phyloP scores from a whole-genome alignment of 2,797 vertebrate species.

The Lithobates sylvaticus region DNA sequence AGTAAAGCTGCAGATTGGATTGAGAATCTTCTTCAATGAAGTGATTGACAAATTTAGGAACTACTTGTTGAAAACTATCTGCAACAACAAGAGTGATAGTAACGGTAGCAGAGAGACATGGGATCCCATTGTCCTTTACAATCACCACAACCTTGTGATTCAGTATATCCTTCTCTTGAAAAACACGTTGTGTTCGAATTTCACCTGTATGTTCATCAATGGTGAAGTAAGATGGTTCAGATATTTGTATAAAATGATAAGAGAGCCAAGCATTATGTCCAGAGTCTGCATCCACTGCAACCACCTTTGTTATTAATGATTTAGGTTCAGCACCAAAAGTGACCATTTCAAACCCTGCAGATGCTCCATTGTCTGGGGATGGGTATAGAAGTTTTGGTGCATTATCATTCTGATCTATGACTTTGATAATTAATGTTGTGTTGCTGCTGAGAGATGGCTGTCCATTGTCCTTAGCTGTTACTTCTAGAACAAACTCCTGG shows the following conservation, averaged over 20 bases:
- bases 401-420: constrained; percentile 65
- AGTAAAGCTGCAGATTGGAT: constrained; percentile 62
- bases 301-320: constrained; percentile 77
- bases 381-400: constrained; percentile 49
- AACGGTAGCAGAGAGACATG: constrained; percentile 67
- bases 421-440: constrained; percentile 55
- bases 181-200: constrained; percentile 77
- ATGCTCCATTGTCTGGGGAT: constrained; percentile 27
- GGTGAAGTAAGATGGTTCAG: background rate
- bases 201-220: constrained; percentile 71
- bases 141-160: constrained; percentile 78
- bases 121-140: constrained; percentile 79
- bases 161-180: constrained; percentile 78
- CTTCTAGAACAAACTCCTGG: constrained; percentile 67
- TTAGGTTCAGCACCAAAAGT: constrained; percentile 74
- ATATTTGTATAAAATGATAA: background rate
- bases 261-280: constrained; percentile 61
- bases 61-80: constrained; percentile 70
- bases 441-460: constrained; percentile 66
- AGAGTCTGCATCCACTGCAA: constrained; percentile 78
- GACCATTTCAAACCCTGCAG: constrained; percentile 60
- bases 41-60: constrained; percentile 70
- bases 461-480: constrained; percentile 73
- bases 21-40: constrained; percentile 62
- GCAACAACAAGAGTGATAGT: constrained; percentile 54